Percentiles rank a stretch among this genome's conserved stretches.
phyloP scores from a whole-genome alignment of 2,888 invertebrate genomes.

The Lasioglossum vierecki region DNA sequence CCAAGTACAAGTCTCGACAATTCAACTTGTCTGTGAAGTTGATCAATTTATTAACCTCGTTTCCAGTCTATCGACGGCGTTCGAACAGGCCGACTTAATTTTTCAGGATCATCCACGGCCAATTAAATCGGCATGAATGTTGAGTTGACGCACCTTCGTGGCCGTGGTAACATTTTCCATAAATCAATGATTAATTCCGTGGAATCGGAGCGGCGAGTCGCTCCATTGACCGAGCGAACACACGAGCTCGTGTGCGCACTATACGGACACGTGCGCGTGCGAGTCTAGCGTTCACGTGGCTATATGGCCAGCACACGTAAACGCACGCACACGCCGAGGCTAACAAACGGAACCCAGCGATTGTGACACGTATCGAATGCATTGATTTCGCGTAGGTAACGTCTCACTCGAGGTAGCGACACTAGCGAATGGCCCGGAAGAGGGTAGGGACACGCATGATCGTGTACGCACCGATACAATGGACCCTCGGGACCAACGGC shows the following conservation, averaged over 20 bases:
- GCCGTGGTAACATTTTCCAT: constrained; percentile 46
- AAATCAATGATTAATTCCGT: constrained; percentile 50
- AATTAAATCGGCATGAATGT: neutral
- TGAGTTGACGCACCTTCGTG: constrained; percentile 4
- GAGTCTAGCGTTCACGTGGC: constrained; percentile 56
- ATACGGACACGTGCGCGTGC: constrained; percentile 48
- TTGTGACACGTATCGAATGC: constrained; percentile 78
- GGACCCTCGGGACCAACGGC: constrained; percentile 69
- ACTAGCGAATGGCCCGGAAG: constrained; percentile 22
- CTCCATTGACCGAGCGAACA: constrained; percentile 37
- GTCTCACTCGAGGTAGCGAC: constrained; percentile 73
- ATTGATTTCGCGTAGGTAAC: constrained; percentile 78
- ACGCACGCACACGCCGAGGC: neutral
- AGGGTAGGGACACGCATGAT: constrained; percentile 10
- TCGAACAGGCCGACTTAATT: neutral
- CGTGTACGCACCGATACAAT: constrained; percentile 54
- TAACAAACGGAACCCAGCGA: constrained; percentile 50
- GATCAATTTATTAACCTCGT: neutral
- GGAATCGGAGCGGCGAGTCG: constrained; percentile 31
- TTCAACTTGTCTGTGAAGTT: neutral
- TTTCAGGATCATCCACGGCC: constrained; percentile 10
- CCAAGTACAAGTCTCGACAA: neutral
- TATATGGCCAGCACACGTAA: neutral
- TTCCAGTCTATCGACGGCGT: neutral
- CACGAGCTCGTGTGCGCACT: neutral